Evolutionary conservation across 2,113 vertebrate genomes (phyloP), one percentile per base, ranked within the genome.

Genomic region (Gymnogyps californianus): DNA sequence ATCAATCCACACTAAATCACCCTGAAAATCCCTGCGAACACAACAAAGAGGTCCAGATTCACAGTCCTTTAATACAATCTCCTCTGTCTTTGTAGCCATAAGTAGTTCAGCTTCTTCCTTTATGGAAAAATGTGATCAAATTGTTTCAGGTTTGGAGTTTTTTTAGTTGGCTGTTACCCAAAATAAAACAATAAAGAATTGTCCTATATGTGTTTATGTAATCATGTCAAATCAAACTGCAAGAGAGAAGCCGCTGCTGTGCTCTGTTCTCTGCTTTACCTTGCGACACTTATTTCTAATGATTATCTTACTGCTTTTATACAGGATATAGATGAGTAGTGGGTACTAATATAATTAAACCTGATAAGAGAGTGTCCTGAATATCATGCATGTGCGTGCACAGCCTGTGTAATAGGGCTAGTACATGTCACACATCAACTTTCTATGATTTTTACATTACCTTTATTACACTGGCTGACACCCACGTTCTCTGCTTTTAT

Each of bases 1-100:
- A 98, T 98, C 98, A 98, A 98, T 98, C 98, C 96, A 96, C 97
- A 98, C 96, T 98, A 98, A 98, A 98, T 98, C 98, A 98, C 97
- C 94, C 97, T 98, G 98, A 98, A 98, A 98, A 98, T 97, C 97
- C 96, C 96, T 94, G 95, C 92, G 92, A 98, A 97, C 71, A 83
- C 96, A 97, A 95, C 96, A 97, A 96, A 98, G 97, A 95, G 90
- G 74, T 93, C 95, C 62, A 42, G 32, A 97, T 91, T 93, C 96
- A 85, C 91, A 96, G 94, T 90, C 93, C 86, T 95, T 97, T 97
- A 91, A 82, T 92, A 84, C 84, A 95, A 95, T 93, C 86, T 94
- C 76, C 58, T 77, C 93, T 87, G 84, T 93, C 95, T 96, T 94
- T 69, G 10, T 93, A 67, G 66, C 87, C 64, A 49, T 88, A 93